These are phyloP conservation scores for Lepidonotus clava DNA, from an alignment of 2,888 invertebrate species.

Conservation along the genomic window DNA sequence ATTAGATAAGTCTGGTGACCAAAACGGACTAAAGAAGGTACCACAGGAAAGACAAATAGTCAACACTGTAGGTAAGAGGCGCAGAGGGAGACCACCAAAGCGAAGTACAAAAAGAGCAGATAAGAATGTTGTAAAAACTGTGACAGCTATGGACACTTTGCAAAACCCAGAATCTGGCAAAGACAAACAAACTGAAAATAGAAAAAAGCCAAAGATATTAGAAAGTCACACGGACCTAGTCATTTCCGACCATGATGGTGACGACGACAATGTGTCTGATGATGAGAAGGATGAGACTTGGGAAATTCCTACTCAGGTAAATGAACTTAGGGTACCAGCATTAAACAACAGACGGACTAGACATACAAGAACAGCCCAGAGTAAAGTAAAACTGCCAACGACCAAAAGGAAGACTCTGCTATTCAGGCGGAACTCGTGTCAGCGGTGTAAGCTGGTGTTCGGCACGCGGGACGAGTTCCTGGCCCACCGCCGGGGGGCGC, in stretches of 20 bases:
- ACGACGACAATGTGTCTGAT: not conserved
- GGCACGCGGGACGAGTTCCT: not conserved
- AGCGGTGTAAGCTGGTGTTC: not conserved
- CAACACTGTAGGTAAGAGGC: too few species aligned
- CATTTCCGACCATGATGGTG: not conserved
- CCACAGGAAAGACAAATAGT: too few species aligned
- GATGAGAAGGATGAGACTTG: not conserved
- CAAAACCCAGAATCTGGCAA: not conserved
- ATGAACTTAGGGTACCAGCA: not conserved
- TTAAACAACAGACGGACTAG: not conserved
- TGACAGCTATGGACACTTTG: not conserved
- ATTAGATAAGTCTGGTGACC: not conserved
- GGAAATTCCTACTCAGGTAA: not conserved
- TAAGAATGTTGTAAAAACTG: not conserved
- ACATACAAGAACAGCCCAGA: not conserved
- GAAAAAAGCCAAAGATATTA: not conserved
- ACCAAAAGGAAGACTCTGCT: too few species aligned
- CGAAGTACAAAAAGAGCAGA: not conserved
- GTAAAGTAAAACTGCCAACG: not conserved
- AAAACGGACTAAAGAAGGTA: too few species aligned
- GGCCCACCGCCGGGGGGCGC: not conserved
- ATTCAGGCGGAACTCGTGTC: not conserved
- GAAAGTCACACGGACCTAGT: too few species aligned
- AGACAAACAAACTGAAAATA: not conserved
- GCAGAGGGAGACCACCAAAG: not conserved